phyloP scores from a whole-genome alignment of 2,888 invertebrate species.

The Diloba caeruleocephala region DNA sequence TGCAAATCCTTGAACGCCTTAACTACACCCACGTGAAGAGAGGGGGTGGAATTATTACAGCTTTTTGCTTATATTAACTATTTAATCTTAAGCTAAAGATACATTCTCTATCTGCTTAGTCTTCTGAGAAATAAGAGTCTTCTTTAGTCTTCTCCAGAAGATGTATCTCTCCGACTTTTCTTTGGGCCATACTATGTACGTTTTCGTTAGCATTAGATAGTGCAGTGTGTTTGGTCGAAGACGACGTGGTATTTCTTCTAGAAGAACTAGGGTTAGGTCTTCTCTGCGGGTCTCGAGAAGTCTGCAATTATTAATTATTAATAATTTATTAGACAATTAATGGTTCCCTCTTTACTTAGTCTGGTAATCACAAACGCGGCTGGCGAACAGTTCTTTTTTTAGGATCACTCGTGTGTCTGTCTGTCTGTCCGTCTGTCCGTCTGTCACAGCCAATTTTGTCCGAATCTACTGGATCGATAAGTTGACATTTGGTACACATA shows the following conservation, averaged over 20 bases:
- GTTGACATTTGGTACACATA: too few species aligned
- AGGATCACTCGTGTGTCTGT: too few species aligned
- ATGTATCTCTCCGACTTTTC: slow-evolving; percentile 63
- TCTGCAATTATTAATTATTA: slow-evolving; percentile 68
- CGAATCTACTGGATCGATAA: too few species aligned
- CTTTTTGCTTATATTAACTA: neutral
- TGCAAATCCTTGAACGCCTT: too few species aligned
- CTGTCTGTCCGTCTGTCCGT: too few species aligned
- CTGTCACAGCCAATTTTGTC: too few species aligned
- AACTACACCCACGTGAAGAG: too few species aligned
- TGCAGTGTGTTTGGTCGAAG: slow-evolving; percentile 90
- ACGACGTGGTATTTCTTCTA: slow-evolving; percentile 90
- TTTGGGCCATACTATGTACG: slow-evolving; percentile 91
- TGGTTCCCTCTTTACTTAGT: too few species aligned
- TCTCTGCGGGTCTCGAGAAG: slow-evolving; percentile 90
- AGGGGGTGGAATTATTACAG: too few species aligned
- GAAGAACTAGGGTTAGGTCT: slow-evolving; percentile 90
- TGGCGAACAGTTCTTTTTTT: too few species aligned
- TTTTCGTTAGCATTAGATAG: slow-evolving; percentile 91
- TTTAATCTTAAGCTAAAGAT: slow-evolving; percentile 65
- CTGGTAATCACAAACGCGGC: too few species aligned
- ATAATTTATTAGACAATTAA: neutral
- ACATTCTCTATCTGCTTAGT: slow-evolving; percentile 65
- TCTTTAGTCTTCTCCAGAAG: slow-evolving; percentile 84
- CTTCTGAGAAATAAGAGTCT: slow-evolving; percentile 70